Evolutionary conservation across 2,797 vertebrate species (phyloP).

Genomic region (Sebastes taczanowskii): DNA sequence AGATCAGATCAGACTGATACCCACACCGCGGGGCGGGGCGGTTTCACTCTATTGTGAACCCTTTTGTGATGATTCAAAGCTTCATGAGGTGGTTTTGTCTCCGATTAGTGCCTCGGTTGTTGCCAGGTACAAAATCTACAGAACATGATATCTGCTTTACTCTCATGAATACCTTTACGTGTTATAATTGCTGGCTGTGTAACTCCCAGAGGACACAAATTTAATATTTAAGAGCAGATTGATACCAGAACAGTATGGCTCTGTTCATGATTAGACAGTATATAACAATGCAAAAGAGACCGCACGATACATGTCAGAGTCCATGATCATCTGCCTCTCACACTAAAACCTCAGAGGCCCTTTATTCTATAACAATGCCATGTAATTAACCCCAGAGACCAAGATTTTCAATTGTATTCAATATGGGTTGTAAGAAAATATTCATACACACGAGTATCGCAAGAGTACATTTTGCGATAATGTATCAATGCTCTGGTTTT

Average conservation of each 20-base stretch:
- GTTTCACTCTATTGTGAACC: conserved; percentile 47
- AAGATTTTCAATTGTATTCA: background rate
- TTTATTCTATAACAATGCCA: conserved; percentile 42
- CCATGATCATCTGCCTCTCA: conserved; percentile 12
- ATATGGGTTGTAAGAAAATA: no score
- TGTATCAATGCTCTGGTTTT: no score
- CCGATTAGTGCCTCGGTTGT: conserved; percentile 1
- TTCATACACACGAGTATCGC: no score
- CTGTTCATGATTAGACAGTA: background rate
- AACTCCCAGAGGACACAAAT: background rate
- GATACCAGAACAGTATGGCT: background rate
- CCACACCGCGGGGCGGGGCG: background rate
- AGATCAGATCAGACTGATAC: conserved; percentile 14
- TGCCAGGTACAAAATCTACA: conserved; percentile 22
- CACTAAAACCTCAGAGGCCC: conserved; percentile 12
- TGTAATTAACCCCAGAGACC: conserved; percentile 30
- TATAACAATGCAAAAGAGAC: background rate
- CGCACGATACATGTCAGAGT: background rate
- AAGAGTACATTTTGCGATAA: background rate
- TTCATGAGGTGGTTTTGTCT: conserved; percentile 11
- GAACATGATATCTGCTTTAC: background rate
- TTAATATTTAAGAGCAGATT: background rate
- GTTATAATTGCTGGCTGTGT: background rate
- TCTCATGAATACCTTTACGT: background rate
- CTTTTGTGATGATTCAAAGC: conserved; percentile 21